phyloP scores from a whole-genome alignment of 53 echinoderm and acorn worm genomes.

The Luidia sarsii region DNA sequence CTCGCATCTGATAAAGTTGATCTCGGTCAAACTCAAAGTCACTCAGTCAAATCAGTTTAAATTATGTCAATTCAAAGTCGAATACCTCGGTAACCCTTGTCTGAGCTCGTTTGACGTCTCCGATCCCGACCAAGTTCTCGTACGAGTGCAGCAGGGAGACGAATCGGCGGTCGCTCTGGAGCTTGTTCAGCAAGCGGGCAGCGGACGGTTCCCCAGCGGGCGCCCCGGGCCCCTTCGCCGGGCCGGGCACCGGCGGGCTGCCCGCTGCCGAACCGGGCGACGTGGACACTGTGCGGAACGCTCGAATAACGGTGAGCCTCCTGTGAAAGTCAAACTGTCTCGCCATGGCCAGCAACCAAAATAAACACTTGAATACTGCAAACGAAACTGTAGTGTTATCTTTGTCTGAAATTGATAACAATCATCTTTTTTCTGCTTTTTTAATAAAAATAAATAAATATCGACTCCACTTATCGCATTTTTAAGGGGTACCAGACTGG shows the following conservation, averaged over 20 bases:
- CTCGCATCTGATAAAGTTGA: too few relatives aligned
- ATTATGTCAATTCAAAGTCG: background rate
- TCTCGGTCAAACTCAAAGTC: background rate
- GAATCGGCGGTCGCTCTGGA: slow-evolving; percentile 47
- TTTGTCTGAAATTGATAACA: background rate
- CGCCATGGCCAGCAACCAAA: slow-evolving; percentile 28
- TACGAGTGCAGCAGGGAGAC: slow-evolving; percentile 59
- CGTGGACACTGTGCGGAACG: slow-evolving; percentile 22
- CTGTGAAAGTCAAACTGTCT: slow-evolving; percentile 41
- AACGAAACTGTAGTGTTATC: background rate
- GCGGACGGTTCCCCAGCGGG: background rate
- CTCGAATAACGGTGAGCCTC: background rate
- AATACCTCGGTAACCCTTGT: slow-evolving; percentile 76
- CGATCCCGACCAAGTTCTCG: slow-evolving; percentile 86
- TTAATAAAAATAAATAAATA: background rate
- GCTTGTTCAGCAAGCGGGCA: slow-evolving; percentile 8
- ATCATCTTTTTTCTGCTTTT: too few relatives aligned
- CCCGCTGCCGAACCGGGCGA: slow-evolving; percentile 8
- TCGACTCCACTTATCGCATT: background rate
- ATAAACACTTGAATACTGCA: too few relatives aligned
- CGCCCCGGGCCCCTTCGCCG: background rate
- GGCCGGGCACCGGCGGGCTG: background rate
- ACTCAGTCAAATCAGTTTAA: background rate
- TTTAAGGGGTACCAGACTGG: slow-evolving; percentile 7
- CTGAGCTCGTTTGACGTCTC: slow-evolving; percentile 86